Conservation (phyloP, 2,888 invertebrate species). For the Alentia gelatinosa region DNA sequence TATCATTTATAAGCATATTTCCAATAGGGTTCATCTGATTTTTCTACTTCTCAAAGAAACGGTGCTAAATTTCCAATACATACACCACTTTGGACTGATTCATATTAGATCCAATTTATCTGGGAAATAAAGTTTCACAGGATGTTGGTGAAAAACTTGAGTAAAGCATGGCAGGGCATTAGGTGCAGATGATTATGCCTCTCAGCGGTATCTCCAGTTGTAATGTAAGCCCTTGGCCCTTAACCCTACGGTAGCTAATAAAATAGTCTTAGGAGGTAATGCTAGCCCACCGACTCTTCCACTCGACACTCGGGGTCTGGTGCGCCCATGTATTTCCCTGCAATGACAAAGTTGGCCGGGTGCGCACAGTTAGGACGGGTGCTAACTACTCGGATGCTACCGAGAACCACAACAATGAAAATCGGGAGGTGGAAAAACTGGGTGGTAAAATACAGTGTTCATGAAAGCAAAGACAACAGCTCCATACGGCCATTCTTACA, state of each 20-base stretch:
- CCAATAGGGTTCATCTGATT: too few relatives aligned
- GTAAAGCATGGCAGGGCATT: not conserved
- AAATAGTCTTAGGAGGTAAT: slow-evolving; percentile 5
- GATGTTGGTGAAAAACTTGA: too few relatives aligned
- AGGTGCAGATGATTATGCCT: not conserved
- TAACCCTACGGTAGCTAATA: slow-evolving; percentile 26
- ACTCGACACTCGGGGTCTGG: slow-evolving; percentile 46
- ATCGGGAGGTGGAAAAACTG: not conserved
- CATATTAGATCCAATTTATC: too few relatives aligned
- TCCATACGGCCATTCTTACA: not conserved
- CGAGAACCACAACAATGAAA: not conserved
- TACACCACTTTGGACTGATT: too few relatives aligned
- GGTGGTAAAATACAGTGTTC: not conserved
- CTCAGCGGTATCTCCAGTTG: not conserved
- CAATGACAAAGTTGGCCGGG: slow-evolving; percentile 10
- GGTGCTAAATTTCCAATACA: too few relatives aligned
- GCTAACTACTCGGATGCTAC: not conserved
- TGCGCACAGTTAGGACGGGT: slow-evolving; percentile 27
- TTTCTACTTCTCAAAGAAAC: too few relatives aligned
- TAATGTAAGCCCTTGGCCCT: slow-evolving; percentile 1
- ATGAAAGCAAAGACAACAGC: not conserved
- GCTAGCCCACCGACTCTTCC: slow-evolving; percentile 39
- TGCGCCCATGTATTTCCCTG: slow-evolving; percentile 51
- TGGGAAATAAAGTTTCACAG: not conserved
- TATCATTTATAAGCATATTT: too few relatives aligned